Conservation (phyloP, 2,888 invertebrate species). For the Strigamia crassipes region DNA sequence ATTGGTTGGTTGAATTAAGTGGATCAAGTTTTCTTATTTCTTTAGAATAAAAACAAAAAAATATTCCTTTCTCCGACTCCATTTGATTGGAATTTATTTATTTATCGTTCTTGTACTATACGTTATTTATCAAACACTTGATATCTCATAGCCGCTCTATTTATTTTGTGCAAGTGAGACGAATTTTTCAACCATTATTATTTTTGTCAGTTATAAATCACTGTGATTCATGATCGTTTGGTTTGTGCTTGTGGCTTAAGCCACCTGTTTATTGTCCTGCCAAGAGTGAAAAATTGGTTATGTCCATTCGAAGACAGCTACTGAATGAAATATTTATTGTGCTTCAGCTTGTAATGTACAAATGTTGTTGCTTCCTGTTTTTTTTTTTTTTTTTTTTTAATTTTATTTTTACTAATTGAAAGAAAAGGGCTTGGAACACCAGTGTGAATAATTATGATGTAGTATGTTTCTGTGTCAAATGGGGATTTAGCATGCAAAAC, state of each 20-base stretch:
- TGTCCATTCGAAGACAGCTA: background rate
- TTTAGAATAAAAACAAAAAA: background rate
- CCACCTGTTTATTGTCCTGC: constrained; percentile 38
- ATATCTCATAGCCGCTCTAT: background rate
- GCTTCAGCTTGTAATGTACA: background rate
- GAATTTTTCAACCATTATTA: constrained; percentile 38
- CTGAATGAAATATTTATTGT: constrained; percentile 23
- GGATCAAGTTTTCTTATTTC: background rate
- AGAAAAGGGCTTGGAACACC: background rate
- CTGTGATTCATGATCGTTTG: constrained; percentile 32
- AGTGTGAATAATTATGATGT: background rate
- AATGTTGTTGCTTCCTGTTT: background rate
- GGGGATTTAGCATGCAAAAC: background rate
- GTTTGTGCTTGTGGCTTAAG: constrained; percentile 12
- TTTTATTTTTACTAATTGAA: background rate
- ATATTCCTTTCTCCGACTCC: background rate
- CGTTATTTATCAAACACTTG: constrained; percentile 3
- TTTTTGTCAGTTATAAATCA: constrained; percentile 36
- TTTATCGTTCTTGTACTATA: background rate
- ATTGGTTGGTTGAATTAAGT: background rate
- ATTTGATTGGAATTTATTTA: background rate
- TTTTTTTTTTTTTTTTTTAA: background rate
- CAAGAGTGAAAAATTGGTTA: constrained; percentile 27
- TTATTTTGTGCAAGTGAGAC: background rate
- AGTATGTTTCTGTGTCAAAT: background rate